Percentiles rank a stretch among this genome's conserved stretches.
Conservation (phyloP, 2,113 vertebrate genomes). For the Nicator chloris region DNA sequence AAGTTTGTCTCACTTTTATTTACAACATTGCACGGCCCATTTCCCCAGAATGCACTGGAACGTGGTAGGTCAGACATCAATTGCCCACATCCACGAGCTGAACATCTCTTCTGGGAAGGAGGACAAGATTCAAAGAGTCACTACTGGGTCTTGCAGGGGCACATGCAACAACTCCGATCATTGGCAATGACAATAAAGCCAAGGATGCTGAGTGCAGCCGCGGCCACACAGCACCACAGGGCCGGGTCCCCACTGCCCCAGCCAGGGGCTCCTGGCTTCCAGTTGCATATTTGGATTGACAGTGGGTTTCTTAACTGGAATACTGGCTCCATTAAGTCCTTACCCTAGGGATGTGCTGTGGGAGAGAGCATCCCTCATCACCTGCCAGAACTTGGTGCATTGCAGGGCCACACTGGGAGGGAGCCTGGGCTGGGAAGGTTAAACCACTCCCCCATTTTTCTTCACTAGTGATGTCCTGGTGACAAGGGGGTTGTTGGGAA, state of each 20-base stretch:
- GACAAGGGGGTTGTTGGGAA: not conserved
- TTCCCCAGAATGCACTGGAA: constrained; percentile 9
- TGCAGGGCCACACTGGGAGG: not conserved
- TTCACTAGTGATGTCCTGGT: not conserved
- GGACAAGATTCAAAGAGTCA: not conserved
- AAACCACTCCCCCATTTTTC: not conserved
- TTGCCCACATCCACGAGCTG: not conserved
- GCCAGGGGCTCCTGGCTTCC: not conserved
- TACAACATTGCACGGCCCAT: constrained; percentile 53
- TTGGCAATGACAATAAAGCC: not conserved
- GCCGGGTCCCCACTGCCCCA: not conserved
- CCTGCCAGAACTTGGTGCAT: not conserved
- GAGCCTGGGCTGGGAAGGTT: not conserved
- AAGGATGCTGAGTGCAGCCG: not conserved
- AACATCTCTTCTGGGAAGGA: not conserved
- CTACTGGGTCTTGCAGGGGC: not conserved
- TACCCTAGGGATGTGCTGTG: accelerated
- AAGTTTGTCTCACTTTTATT: constrained; percentile 54
- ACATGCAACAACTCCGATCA: not conserved
- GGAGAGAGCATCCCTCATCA: not conserved
- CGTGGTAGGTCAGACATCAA: not conserved
- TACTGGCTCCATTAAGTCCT: not conserved
- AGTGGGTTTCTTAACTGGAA: not conserved
- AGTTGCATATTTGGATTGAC: not conserved
- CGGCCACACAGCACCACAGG: not conserved